phyloP scores from a whole-genome alignment of 2,113 vertebrate genomes.

The Uria lomvia region DNA sequence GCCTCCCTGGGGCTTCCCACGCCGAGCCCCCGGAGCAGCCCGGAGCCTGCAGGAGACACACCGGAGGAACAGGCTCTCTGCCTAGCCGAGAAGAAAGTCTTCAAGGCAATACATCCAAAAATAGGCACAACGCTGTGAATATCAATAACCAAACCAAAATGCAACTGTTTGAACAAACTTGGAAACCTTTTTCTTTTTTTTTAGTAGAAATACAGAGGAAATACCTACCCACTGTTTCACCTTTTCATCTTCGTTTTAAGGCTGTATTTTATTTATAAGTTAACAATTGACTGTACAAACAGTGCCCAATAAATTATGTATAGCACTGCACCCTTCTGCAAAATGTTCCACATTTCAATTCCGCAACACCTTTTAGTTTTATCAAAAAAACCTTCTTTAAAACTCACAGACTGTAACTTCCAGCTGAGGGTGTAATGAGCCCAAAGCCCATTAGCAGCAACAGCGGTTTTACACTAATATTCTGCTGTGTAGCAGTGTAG shows the following conservation, averaged over 20 bases:
- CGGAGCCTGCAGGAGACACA: background rate
- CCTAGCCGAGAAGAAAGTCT: background rate
- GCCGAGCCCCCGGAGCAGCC: background rate
- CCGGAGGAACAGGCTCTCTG: background rate
- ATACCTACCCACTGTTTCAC: background rate
- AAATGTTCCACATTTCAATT: background rate
- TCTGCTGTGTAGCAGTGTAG: background rate
- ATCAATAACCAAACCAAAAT: slow-evolving; percentile 37
- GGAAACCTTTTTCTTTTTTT: background rate
- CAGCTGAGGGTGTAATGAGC: background rate
- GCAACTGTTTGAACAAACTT: background rate
- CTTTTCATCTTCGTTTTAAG: slow-evolving; percentile 20
- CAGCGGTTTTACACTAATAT: background rate
- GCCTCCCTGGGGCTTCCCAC: background rate
- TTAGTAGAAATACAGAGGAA: slow-evolving; percentile 6
- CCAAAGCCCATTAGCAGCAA: background rate
- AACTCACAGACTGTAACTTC: background rate
- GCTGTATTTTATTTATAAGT: slow-evolving; percentile 39
- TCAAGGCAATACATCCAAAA: background rate
- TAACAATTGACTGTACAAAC: slow-evolving; percentile 19
- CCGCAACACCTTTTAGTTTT: background rate
- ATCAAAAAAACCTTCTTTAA: background rate
- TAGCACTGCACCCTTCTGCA: background rate
- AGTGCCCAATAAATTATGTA: slow-evolving; percentile 36
- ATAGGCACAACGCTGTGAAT: background rate